Percentiles rank a stretch among this genome's conserved stretches.
phyloP scores from a whole-genome alignment of 2,888 invertebrate genomes.

The Drosophila greeni region DNA sequence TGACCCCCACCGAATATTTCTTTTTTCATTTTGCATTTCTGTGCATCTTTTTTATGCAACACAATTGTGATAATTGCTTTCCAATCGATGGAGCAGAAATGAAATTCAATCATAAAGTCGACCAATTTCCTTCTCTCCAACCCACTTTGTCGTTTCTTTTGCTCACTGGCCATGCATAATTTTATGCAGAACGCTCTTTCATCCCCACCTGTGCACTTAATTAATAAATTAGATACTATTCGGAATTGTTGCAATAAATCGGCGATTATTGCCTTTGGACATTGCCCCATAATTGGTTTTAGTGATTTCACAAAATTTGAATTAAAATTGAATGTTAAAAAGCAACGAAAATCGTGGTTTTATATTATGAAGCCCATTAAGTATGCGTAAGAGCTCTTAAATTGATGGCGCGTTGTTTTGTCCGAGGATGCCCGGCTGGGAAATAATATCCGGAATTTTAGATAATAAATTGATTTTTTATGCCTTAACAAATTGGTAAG shows the following conservation, averaged over 20 bases:
- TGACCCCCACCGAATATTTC: constrained; percentile 9
- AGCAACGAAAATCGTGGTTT: not conserved
- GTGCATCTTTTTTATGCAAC: constrained; percentile 27
- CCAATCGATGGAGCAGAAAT: constrained; percentile 67
- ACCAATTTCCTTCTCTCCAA: not conserved
- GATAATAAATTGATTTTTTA: constrained; percentile 14
- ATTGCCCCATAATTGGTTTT: constrained; percentile 19
- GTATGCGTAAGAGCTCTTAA: constrained; percentile 6
- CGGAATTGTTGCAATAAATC: constrained; percentile 25
- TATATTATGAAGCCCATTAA: constrained; percentile 3
- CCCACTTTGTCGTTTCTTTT: constrained; percentile 9
- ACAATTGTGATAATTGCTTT: constrained; percentile 72
- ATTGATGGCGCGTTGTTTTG: constrained; percentile 10
- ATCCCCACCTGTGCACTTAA: constrained; percentile 14
- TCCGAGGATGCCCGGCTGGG: constrained; percentile 17
- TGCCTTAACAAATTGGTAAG: not conserved
- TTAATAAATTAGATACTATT: constrained; percentile 31
- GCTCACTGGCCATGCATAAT: constrained; percentile 12
- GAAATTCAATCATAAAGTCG: constrained; percentile 55
- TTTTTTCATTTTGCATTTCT: constrained; percentile 15
- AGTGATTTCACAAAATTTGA: constrained; percentile 16
- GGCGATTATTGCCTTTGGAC: constrained; percentile 18
- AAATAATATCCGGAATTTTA: constrained; percentile 23
- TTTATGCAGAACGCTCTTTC: constrained; percentile 8
- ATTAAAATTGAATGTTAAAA: constrained; percentile 15